A percentile compares a stretch with the other conserved stretches of the same genome.
Evolutionary conservation across 2,888 invertebrate species (phyloP).

Genomic region (Acanthosepion esculentum): DNA sequence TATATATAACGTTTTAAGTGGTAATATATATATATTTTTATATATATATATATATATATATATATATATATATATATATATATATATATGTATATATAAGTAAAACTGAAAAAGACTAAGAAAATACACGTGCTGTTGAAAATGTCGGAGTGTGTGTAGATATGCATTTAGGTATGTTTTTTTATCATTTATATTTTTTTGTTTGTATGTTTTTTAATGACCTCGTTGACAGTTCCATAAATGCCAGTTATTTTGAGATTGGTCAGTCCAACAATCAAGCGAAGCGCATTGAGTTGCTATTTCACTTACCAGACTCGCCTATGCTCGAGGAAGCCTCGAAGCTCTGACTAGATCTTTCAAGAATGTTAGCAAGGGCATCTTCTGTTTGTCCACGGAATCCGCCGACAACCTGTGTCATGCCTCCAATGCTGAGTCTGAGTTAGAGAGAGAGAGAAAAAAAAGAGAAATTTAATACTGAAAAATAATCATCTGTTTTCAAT

Average conservation of each 20-base stretch:
- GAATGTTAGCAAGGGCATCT: conserved; percentile 24
- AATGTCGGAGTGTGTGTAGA: too few relatives aligned
- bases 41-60: background rate
- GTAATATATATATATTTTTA: background rate
- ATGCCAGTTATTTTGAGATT: background rate
- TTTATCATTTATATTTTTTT: too few relatives aligned
- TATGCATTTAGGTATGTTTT: too few relatives aligned
- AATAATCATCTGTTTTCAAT: too few relatives aligned
- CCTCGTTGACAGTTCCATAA: background rate
- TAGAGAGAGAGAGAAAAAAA: background rate
- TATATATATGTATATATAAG: too few relatives aligned
- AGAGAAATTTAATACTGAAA: background rate
- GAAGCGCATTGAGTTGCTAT: background rate
- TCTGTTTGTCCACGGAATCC: conserved; percentile 39
- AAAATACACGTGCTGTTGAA: too few relatives aligned
- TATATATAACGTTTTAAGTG: too few relatives aligned
- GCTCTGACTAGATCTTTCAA: conserved; percentile 38
- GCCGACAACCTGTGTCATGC: background rate
- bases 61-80: too few relatives aligned
- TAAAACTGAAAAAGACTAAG: too few relatives aligned
- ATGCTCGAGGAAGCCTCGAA: conserved; percentile 37
- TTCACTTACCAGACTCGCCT: conserved; percentile 39
- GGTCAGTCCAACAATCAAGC: background rate
- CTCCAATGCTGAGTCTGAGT: background rate
- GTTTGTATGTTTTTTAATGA: too few relatives aligned